Conservation (phyloP, 2,113 vertebrate species). For the Rhinichthys klamathensis region DNA sequence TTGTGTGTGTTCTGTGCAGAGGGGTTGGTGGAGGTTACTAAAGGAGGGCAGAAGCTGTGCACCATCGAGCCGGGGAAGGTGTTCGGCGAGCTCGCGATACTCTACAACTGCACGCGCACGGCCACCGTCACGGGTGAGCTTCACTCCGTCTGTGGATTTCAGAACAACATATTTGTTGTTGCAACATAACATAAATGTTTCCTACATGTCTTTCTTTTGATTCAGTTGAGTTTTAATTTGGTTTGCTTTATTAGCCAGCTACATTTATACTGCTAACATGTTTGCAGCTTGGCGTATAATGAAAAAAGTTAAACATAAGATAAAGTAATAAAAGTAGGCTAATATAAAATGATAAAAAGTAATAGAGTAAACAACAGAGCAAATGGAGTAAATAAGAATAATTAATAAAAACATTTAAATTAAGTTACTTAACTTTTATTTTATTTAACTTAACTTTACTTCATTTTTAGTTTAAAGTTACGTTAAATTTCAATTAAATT, state of each 20-base stretch:
- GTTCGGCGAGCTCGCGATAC: slow-evolving; percentile 77
- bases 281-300: too few relatives aligned
- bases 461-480: too few relatives aligned
- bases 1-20: slow-evolving; percentile 62
- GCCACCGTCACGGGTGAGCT: slow-evolving; percentile 70
- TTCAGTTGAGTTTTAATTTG: not conserved
- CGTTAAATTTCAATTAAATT: too few relatives aligned
- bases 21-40: slow-evolving; percentile 74
- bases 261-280: not conserved
- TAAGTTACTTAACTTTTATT: too few relatives aligned
- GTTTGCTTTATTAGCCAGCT: not conserved
- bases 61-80: slow-evolving; percentile 71
- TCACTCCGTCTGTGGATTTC: not conserved
- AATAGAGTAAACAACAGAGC: too few relatives aligned
- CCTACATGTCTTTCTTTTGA: not conserved
- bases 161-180: not conserved
- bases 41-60: slow-evolving; percentile 70
- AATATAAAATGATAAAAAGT: too few relatives aligned
- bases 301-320: too few relatives aligned
- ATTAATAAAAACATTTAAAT: too few relatives aligned
- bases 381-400: too few relatives aligned
- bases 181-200: too few relatives aligned
- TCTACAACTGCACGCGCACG: slow-evolving; percentile 80
- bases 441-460: too few relatives aligned
- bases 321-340: too few relatives aligned